phyloP scores from a whole-genome alignment of 2,888 invertebrate species.

The Drosophila longiperda region DNA sequence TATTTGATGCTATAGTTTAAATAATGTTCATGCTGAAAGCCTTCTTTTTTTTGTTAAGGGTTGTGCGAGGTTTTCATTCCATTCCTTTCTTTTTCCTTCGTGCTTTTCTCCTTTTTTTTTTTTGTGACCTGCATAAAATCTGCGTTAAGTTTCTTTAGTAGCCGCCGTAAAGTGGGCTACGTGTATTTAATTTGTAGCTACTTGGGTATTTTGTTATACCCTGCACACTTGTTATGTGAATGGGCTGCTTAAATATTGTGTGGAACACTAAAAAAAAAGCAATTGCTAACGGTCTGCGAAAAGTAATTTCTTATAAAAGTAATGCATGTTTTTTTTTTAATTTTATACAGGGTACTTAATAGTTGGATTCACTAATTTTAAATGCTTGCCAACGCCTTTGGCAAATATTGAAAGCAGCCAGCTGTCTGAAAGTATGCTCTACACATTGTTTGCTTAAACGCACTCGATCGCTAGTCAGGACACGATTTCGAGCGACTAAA shows the following conservation, averaged over 20 bases:
- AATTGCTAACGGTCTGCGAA: background rate
- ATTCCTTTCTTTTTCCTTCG: slow-evolving; percentile 4
- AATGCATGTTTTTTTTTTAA: too few relatives aligned
- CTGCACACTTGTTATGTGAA: background rate
- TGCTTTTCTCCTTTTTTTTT: background rate
- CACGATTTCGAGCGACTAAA: slow-evolving; percentile 24
- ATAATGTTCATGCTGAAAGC: slow-evolving; percentile 47
- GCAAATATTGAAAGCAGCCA: slow-evolving; percentile 58
- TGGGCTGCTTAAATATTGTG: background rate
- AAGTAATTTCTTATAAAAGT: background rate
- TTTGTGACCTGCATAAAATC: slow-evolving; percentile 55
- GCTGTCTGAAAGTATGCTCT: slow-evolving; percentile 32
- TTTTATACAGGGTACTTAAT: slow-evolving; percentile 15
- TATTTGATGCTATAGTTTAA: slow-evolving; percentile 47
- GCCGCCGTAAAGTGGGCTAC: slow-evolving; percentile 53
- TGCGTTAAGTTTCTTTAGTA: slow-evolving; percentile 54
- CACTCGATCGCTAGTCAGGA: slow-evolving; percentile 55
- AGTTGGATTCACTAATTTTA: background rate
- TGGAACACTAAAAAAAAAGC: background rate
- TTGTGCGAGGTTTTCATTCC: slow-evolving; percentile 17
- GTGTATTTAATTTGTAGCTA: slow-evolving; percentile 60
- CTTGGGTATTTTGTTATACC: slow-evolving; percentile 23
- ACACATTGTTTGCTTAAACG: slow-evolving; percentile 47
- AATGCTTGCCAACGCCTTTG: slow-evolving; percentile 59
- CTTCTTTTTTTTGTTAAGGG: slow-evolving; percentile 12